A percentile compares a stretch with the other conserved stretches of the same genome.
phyloP scores from a whole-genome alignment of 2,113 vertebrate genomes.

The Platycercus adscitus region DNA sequence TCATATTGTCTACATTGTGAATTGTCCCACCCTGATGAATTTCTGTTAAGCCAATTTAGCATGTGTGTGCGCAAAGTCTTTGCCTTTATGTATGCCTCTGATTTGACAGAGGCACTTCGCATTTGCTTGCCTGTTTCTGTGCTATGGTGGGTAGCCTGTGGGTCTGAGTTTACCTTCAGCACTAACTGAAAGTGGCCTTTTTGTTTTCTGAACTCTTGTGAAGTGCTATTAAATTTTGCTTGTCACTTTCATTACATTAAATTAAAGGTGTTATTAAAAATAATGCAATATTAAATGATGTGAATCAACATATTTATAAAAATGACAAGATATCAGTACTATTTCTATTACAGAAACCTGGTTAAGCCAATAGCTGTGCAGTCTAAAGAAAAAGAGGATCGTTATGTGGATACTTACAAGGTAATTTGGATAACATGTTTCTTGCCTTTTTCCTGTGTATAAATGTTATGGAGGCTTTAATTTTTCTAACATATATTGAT shows the following conservation, averaged over 20 bases:
- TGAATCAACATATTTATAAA: background rate
- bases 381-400: constrained; percentile 97
- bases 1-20: background rate
- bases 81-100: background rate
- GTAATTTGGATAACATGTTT: constrained; percentile 64
- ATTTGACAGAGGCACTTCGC: background rate
- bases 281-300: background rate
- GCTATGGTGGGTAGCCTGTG: background rate
- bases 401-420: constrained; percentile 97
- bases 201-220: background rate
- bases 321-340: background rate
- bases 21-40: background rate
- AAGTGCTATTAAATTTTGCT: background rate
- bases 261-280: background rate
- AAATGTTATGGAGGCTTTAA: background rate
- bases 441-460: background rate
- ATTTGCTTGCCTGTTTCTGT: background rate
- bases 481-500: background rate
- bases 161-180: background rate
- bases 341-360: constrained; percentile 83
- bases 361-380: constrained; percentile 97
- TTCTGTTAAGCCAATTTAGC: background rate
- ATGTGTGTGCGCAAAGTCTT: background rate
- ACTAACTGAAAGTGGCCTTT: background rate
- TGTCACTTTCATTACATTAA: background rate